phyloP scores from a whole-genome alignment of 2,797 vertebrate genomes.

The Naso thynnoides region DNA sequence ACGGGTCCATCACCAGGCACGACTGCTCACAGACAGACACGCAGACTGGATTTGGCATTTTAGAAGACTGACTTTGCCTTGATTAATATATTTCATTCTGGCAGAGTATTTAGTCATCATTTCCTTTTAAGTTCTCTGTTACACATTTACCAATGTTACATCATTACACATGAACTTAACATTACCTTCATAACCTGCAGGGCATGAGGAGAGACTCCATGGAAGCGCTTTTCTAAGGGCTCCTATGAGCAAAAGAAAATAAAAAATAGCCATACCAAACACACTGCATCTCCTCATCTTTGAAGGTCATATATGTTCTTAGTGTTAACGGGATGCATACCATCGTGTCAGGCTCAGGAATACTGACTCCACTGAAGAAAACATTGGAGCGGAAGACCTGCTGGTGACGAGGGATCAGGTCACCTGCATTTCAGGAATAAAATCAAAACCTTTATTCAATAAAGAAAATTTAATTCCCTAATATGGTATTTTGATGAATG shows the following conservation, averaged over 20 bases:
- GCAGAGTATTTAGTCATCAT: too few species aligned
- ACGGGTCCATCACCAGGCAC: slow-evolving; percentile 91
- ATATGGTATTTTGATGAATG: background rate
- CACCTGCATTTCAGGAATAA: slow-evolving; percentile 80
- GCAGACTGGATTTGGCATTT: background rate
- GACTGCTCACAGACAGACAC: slow-evolving; percentile 74
- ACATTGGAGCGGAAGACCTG: slow-evolving; percentile 91
- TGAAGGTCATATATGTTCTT: background rate
- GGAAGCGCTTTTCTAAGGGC: slow-evolving; percentile 89
- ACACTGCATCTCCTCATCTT: background rate
- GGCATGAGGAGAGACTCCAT: slow-evolving; percentile 75
- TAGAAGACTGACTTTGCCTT: background rate
- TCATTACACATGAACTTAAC: slow-evolving; percentile 12
- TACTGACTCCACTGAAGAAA: slow-evolving; percentile 91
- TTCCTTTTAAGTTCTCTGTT: too few species aligned
- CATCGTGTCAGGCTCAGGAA: slow-evolving; percentile 89
- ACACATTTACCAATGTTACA: too few species aligned
- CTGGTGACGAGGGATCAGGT: slow-evolving; percentile 91
- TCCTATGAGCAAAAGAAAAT: slow-evolving; percentile 78
- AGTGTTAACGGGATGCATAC: slow-evolving; percentile 59
- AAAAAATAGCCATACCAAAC: background rate
- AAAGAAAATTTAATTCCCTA: background rate
- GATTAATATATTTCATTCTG: background rate
- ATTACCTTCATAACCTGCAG: slow-evolving; percentile 91
- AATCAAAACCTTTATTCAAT: background rate